Evolutionary conservation across 2,888 invertebrate genomes (phyloP), one percentile per base, ranked within the genome.

Genomic region (Amphiduros pacificus): DNA sequence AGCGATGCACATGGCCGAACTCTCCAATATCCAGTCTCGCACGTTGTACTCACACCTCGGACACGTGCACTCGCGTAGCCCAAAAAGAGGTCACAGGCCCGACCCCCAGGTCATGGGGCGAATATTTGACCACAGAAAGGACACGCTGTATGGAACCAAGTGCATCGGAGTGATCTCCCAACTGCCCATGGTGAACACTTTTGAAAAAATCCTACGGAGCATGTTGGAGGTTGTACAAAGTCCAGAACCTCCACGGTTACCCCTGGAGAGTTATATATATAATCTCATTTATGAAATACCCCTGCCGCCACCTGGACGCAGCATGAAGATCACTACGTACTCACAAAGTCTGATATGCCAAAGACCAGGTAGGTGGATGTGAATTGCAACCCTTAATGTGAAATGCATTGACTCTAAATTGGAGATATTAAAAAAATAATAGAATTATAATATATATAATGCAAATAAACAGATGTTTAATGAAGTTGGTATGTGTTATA

Each of bases 241-340:
- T 1, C 72, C 75, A 5, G 66, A 72, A 36, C 71, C 74, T 17
- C 70, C 74, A 32, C n/a, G n/a, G n/a, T 73, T 85, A 52, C 81
- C 93, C 73, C 86, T 96, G 61, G 97, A 97, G 85, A 92, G 93
- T 64, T 94, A 93, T 84, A 92, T 98, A 11, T 96, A 94, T 84
- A 96, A 96, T 85, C 87, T 97, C 70, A 86, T 98, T 55, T 94
- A 94, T 84, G 95, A 97, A 85, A 92, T 97, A 61, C 91, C 91
- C 76, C 87, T 94, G 73, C 97, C 97, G 48, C 87, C 90, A 60
- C 89, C 92, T 1, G 96, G 96, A 17, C 91, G 93, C 80, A 93
- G 94, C 65, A 86, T 96, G 75, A 85, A 82, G 74, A 86, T 84
- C 85, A 89, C 76, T 85, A 73, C 72, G 71, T 73, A 74, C 5